A percentile compares a stretch with the other conserved stretches of the same genome.
Evolutionary conservation across 1,140 invertebrate genomes (phyloP).

Genomic region (Zaprionus tsacasi): DNA sequence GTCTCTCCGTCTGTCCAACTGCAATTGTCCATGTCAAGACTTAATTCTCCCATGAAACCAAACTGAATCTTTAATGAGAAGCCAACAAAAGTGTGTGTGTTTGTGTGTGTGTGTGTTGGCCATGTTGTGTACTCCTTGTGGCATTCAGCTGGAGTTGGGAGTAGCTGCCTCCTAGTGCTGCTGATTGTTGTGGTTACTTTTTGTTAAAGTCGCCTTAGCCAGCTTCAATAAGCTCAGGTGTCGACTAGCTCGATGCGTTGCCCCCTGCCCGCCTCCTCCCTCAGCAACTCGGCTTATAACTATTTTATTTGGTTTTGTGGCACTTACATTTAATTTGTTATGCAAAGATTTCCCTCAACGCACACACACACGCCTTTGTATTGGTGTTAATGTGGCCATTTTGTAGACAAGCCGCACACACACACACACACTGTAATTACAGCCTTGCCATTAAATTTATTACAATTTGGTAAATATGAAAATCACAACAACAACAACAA

Average conservation of each 20-base stretch:
- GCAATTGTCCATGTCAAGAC: constrained; percentile 64
- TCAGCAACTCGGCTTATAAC: constrained; percentile 29
- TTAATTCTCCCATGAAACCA: constrained; percentile 77
- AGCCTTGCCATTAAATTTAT: constrained; percentile 37
- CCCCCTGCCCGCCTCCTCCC: not conserved
- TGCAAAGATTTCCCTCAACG: constrained; percentile 63
- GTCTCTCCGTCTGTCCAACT: no score
- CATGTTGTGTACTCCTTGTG: constrained; percentile 12
- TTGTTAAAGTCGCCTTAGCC: constrained; percentile 32
- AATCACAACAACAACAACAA: not conserved
- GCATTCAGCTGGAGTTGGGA: not conserved
- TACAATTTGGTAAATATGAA: constrained; percentile 57
- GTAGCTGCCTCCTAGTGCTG: constrained; percentile 45
- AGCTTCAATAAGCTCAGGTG: constrained; percentile 31
- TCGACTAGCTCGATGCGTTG: not conserved
- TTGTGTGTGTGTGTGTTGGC: constrained; percentile 12
- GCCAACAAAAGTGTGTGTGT: constrained; percentile 45
- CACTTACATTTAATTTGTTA: constrained; percentile 74
- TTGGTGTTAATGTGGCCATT: constrained; percentile 63
- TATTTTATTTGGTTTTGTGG: constrained; percentile 76
- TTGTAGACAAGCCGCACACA: constrained; percentile 53
- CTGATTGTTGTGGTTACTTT: constrained; percentile 57
- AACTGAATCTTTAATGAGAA: constrained; percentile 81
- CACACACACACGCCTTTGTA: constrained; percentile 17
- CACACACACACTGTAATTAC: constrained; percentile 16